These are phyloP conservation scores for Lepidurus couesii DNA, from an alignment of 1,140 invertebrate genomes.

Conservation along the genomic window DNA sequence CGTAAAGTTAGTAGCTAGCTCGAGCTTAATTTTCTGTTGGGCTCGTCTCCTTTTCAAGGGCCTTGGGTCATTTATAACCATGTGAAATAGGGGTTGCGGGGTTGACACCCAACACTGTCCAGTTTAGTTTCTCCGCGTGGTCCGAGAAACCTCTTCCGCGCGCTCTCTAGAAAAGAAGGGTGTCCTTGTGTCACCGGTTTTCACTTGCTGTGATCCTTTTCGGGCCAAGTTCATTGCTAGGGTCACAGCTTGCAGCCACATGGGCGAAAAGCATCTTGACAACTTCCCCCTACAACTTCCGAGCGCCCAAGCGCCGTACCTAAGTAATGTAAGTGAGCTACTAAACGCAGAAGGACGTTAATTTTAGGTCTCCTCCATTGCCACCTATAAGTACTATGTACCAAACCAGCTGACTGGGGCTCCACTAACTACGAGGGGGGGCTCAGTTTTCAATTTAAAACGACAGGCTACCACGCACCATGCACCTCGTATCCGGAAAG, in stretches of 20 bases:
- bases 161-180: neutral
- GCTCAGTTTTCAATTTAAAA: conserved; percentile 22
- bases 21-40: no score
- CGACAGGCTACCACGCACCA: conserved; percentile 6
- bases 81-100: neutral
- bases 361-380: conserved; percentile 12
- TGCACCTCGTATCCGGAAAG: conserved; percentile 17
- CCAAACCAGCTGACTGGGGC: neutral
- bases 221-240: neutral
- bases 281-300: conserved; percentile 4
- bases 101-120: conserved; percentile 17
- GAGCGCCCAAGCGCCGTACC: neutral
- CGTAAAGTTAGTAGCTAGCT: neutral
- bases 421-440: conserved; percentile 8
- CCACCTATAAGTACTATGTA: neutral
- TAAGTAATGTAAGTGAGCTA: conserved; percentile 17
- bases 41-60: no score
- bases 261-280: neutral
- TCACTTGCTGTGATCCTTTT: neutral
- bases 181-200: neutral
- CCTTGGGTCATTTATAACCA: neutral
- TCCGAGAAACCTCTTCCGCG: neutral
- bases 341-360: conserved; percentile 15
- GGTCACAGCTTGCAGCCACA: conserved; percentile 17
- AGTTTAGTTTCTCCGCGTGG: neutral